These are phyloP conservation scores for Synanceia verrucosa DNA, from an alignment of 2,797 vertebrate species.

Conservation along the genomic window DNA sequence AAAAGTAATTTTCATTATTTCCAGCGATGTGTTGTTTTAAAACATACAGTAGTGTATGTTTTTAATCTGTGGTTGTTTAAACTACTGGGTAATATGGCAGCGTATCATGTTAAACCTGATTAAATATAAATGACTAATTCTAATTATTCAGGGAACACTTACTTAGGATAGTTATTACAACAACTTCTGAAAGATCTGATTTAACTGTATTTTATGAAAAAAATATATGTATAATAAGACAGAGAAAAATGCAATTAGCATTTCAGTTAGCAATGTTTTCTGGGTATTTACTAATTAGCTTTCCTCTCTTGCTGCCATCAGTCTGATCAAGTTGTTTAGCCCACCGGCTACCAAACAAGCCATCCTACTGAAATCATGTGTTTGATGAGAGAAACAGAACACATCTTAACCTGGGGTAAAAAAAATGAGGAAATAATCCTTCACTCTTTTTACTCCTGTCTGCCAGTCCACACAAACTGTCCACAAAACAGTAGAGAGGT, in stretches of 20 bases:
- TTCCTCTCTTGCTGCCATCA: slow-evolving; percentile 25
- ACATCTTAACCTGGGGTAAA: slow-evolving; percentile 27
- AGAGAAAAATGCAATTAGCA: not conserved
- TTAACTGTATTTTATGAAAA: not conserved
- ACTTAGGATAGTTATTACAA: not conserved
- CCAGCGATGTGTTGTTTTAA: not conserved
- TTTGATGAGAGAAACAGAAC: slow-evolving; percentile 28
- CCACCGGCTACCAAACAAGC: slow-evolving; percentile 55
- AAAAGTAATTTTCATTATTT: not conserved
- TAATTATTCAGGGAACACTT: not conserved
- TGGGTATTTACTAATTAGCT: slow-evolving; percentile 39
- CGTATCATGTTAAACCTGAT: not conserved
- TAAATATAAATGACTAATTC: not conserved
- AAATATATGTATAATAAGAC: not conserved
- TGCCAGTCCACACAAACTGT: slow-evolving; percentile 16
- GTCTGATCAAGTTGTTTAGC: slow-evolving; percentile 59
- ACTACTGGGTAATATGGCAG: not conserved
- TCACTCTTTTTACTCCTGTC: not conserved
- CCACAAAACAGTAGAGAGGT: not conserved
- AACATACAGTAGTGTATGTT: not conserved
- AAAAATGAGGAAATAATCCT: slow-evolving; percentile 8
- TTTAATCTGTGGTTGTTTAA: slow-evolving; percentile 2
- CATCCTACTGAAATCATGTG: slow-evolving; percentile 30
- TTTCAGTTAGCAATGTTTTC: slow-evolving; percentile 7
- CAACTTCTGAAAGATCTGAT: not conserved